Base-by-base conservation (phyloP, 1,140 invertebrate genomes). In the Zophobas morio region DNA sequence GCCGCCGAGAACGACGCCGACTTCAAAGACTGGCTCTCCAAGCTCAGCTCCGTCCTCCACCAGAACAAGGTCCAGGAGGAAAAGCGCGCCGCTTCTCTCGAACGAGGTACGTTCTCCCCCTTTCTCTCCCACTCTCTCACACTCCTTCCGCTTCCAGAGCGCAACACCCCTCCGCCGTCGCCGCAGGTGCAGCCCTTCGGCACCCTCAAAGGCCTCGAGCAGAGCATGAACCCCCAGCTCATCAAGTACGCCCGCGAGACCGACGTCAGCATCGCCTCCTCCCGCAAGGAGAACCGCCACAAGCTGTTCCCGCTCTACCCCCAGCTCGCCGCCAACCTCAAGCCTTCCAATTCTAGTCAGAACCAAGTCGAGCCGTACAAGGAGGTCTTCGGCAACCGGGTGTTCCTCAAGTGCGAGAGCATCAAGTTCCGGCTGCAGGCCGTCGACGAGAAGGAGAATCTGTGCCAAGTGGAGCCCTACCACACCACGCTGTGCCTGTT, bases 401-500 rank as follows among this genome's bases (percentile, higher is more conserved):
- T 97, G 76, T 88, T 96, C 80, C 89, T 97, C 5, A 92, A 92
- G 84, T 96, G 96, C 86, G 93, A 96, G 84, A 93, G 91, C 80
- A 89, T 98, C 66, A 92, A 91, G 82, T 95, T 96, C 86, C 90
- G 92, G 81, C 87, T 96, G 71, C 96, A 97, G 89, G 93, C 94
- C 33, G 90, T 96, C 56, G 92, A 93, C 79, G 94, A 95, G 66
- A 94, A 92, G 78, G 93, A 95, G 74, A 88, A 93, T 79, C 83
- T 94, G 32, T 93, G 92, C 82, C 96, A 97, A 89, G 94, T 98
- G 39, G 97, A 98, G 84, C 97, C 97, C 1, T 98, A 98, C 86
- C 94, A 96, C 82, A 94, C 96, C 1, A 92, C 93, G 5, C 88
- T 98, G 54, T 92, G 95, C 57, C 85, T 99, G 2, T 98, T 95